Percentiles rank a stretch among this genome's conserved stretches.
Conservation (phyloP, 2,113 vertebrate species). For the Oncorhynchus nerka region DNA sequence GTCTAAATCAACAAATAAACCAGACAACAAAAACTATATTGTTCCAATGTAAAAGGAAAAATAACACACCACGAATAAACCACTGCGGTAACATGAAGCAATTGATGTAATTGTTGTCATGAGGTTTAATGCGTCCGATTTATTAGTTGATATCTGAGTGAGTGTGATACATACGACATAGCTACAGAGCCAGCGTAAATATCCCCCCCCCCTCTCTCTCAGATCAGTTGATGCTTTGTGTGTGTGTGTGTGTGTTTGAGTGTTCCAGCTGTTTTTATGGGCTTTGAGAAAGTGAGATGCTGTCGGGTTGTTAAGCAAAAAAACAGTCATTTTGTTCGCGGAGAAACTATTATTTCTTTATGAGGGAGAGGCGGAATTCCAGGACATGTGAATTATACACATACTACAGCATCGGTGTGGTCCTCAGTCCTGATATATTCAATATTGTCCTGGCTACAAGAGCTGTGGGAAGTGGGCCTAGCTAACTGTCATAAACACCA, state of each 20-base stretch:
- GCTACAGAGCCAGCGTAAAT: slow-evolving; percentile 28
- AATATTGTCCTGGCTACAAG: slow-evolving; percentile 17
- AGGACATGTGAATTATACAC: slow-evolving; percentile 33
- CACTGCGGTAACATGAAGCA: slow-evolving; percentile 39
- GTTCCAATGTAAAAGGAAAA: slow-evolving; percentile 29
- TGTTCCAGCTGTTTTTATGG: slow-evolving; percentile 26
- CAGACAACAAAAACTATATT: slow-evolving; percentile 20
- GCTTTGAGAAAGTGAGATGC: slow-evolving; percentile 29
- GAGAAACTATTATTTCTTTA: slow-evolving; percentile 37
- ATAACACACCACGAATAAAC: slow-evolving; percentile 37
- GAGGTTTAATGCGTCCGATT: slow-evolving; percentile 13
- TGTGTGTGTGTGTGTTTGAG: background rate
- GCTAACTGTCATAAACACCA: slow-evolving; percentile 29
- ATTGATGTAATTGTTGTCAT: slow-evolving; percentile 37
- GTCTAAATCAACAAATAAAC: slow-evolving; percentile 42
- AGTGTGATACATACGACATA: background rate
- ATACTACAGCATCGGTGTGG: slow-evolving; percentile 33
- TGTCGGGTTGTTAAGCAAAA: slow-evolving; percentile 50
- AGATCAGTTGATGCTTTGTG: slow-evolving; percentile 24
- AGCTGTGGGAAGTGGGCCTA: background rate
- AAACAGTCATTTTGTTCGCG: slow-evolving; percentile 57
- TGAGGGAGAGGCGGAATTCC: slow-evolving; percentile 38
- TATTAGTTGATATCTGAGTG: slow-evolving; percentile 13
- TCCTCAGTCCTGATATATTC: slow-evolving; percentile 6
- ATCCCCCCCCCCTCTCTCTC: slow-evolving; percentile 22